Evolutionary conservation across 2,113 vertebrate species (phyloP), one percentile per base, ranked within the genome.

Genomic region (Gobio gobio): DNA sequence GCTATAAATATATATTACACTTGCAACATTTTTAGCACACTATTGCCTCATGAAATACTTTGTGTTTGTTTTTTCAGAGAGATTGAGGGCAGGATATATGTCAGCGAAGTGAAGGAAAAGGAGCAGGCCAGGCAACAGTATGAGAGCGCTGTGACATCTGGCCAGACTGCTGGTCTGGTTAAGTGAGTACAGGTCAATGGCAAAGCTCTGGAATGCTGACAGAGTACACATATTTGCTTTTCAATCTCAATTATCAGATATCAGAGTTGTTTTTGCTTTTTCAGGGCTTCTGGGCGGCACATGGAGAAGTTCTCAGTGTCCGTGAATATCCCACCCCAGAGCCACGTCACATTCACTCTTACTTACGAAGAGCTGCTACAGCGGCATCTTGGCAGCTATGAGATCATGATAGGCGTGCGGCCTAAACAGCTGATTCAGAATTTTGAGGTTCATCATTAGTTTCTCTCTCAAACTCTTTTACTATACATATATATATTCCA

Each of bases 251-350:
- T 61, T 29, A 51, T 5, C 64, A 45, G 20, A 59, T 22, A 70
- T 75, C 14, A 45, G 58, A 81, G 59, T 49, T 59, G 77, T 45
- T 79, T 78, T 16, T 47, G 43, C n/a, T 2, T 86, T 86, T 87
- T 10, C 80, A 99, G 97, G 90, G 94, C 93, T 49, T 97, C 96
- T 0, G 97, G 97, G 33, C 97, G 97, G 86, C 97, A 95, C 78
- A 98, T 98, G 92, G 98, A 99, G 90, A 97, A 93, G 89, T 99
- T 99, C 89, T 95, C 94, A 3, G 96, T 99, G 85, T 97, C 96
- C 3, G 93, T 99, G 85, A 97, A 96, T 74, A 61, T 97, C 9
- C 94, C 94, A 29, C 93, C 96, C 68, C 86, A 91, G 86, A 98
- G 95, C 86, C 96, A 93, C 40, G 95, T 97, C 74, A 96, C 91